Evolutionary conservation across 2,797 vertebrate genomes (phyloP).

Genomic region (Salmo trutta): DNA sequence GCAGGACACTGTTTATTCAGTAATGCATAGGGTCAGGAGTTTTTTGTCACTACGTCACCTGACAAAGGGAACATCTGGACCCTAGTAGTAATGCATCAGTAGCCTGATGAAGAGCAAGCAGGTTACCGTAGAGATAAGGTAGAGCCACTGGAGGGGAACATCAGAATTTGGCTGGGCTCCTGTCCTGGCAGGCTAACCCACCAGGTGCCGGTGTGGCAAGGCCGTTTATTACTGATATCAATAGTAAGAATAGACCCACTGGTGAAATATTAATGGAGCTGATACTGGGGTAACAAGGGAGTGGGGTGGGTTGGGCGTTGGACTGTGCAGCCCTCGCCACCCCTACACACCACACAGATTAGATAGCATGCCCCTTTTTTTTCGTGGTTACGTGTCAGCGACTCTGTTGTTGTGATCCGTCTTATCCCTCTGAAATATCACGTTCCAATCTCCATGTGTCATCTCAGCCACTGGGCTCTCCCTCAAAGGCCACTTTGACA

Average conservation of each 20-base stretch:
- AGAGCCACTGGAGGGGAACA: neutral
- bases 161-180: too few species aligned
- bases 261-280: slow-evolving; percentile 74
- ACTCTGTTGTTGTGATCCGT: slow-evolving; percentile 57
- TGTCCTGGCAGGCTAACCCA: slow-evolving; percentile 27
- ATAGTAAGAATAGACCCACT: slow-evolving; percentile 38
- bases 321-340: slow-evolving; percentile 37
- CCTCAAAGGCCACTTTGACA: slow-evolving; percentile 68
- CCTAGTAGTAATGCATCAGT: slow-evolving; percentile 10
- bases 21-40: neutral
- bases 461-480: slow-evolving; percentile 45
- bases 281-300: slow-evolving; percentile 43
- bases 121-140: slow-evolving; percentile 12
- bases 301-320: slow-evolving; percentile 48
- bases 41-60: neutral
- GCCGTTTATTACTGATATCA: slow-evolving; percentile 36
- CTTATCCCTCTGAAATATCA: slow-evolving; percentile 52
- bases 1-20: neutral
- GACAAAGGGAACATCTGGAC: neutral
- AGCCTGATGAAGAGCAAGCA: slow-evolving; percentile 19
- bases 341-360: slow-evolving; percentile 37
- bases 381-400: slow-evolving; percentile 45
- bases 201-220: slow-evolving; percentile 18
- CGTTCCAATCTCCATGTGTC: slow-evolving; percentile 50
- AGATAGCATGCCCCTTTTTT: slow-evolving; percentile 41